Base-by-base conservation (phyloP, 1,140 invertebrate genomes). In the Drosophila oshimai region DNA sequence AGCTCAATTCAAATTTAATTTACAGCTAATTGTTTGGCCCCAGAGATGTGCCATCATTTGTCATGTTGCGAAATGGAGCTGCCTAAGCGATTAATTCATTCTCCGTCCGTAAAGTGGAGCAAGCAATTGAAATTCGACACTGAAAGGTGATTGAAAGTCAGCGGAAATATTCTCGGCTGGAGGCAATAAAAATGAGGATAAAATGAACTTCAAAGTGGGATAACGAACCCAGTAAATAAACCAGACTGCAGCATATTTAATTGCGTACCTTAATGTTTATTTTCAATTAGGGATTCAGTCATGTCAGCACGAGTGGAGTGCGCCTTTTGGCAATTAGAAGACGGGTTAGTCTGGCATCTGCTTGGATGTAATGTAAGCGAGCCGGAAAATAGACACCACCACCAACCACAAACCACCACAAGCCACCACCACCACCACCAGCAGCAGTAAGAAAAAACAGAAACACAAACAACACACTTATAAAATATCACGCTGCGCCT, bases 321-420 rank as follows among this genome's bases (percentile, higher is more conserved):
- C 42, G 83, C 67, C 74, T 78, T 81, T 88, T 76, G 62, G 86
- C 70, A 89, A 89, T 89, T 89, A 89, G 80, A 86, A 70, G 75
- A 70, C 72, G 75, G 58, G 64, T 72, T 72, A 70, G 64, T 57
- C 50, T 60, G 81, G 81, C 80, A 84, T 84, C 81, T 84, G 80
- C 49, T 79, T 49, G 81, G 42, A 57, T 71, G 68, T 62, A 76
- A 57, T 71, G 68, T 62, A 76, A 65, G 46, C 76, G 77, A 89
- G 61, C 71, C 79, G 74, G 61, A 88, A 62, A 71, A 53, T 54
- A 80, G 67, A 84, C 71, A 67, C 69, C 76, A 65, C 45, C n/a
- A n/a, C n/a, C n/a, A n/a, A n/a, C n/a, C n/a, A n/a, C n/a, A n/a
- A 61, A 62, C 33, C 76, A 68, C 64, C 53, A 58, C 41, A 13